A percentile compares a stretch with the other conserved stretches of the same genome.
phyloP scores from a whole-genome alignment of 2,113 vertebrate genomes.

The Genyomyrus donnyi region DNA sequence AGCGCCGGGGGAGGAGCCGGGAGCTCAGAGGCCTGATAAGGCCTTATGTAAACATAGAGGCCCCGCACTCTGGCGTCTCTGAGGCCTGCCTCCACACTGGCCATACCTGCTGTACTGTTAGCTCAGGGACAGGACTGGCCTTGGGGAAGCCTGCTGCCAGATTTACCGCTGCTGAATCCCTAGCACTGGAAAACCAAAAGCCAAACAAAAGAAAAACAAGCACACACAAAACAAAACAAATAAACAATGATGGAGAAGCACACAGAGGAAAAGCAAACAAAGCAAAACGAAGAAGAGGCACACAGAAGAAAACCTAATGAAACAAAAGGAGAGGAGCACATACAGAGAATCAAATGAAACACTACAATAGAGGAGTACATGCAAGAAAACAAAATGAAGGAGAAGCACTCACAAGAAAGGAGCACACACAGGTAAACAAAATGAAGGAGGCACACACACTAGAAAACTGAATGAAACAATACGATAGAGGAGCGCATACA shows the following conservation, averaged over 20 bases:
- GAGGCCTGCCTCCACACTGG: neutral
- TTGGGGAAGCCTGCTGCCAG: neutral
- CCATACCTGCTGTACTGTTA: neutral
- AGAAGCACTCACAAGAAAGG: neutral
- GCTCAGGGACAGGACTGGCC: neutral
- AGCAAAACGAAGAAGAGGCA: neutral
- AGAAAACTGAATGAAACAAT: neutral
- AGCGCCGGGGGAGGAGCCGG: neutral
- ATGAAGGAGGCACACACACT: neutral
- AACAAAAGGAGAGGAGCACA: neutral
- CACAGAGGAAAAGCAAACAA: neutral
- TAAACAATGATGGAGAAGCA: neutral
- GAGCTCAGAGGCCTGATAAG: conserved; percentile 8
- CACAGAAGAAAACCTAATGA: neutral
- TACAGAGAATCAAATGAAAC: neutral
- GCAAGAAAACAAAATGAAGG: neutral
- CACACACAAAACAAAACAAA: neutral
- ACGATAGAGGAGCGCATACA: neutral
- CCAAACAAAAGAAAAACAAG: neutral
- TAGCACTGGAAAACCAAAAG: neutral
- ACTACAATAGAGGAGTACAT: neutral
- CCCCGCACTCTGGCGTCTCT: neutral
- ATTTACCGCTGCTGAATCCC: neutral
- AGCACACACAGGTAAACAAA: neutral
- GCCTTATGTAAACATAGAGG: conserved; percentile 15